Base-by-base conservation (phyloP, 2,888 invertebrate genomes). In the Hemithea aestivaria region DNA sequence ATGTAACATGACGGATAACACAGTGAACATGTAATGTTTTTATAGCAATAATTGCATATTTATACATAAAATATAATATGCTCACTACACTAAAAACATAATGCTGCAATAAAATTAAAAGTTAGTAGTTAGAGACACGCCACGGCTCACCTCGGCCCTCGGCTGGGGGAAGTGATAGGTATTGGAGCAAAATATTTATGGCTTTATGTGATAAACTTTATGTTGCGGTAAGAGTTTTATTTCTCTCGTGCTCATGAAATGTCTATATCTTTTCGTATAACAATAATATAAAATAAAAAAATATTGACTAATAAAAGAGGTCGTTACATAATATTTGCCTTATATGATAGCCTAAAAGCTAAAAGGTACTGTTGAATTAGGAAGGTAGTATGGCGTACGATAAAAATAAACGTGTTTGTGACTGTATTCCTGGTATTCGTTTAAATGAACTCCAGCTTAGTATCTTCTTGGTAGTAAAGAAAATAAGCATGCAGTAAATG, bases 151-250 rank as follows among this genome's bases (percentile, higher is more conserved):
- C 63, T 59, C 55, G 45, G 49, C 40, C 60, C 63, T 59, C 55
- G 45, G 49, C 40, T 53, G 58, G 59, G 60, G 63, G 57, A 70
- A 73, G 64, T 66, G 67, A 70, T 74, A n/a, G n/a, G n/a, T n/a
- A 76, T 73, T 71, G 73, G 66, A 70, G 71, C 73, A 73, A 73
- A 75, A 77, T 79, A 79, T 81, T 80, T 79, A 78, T 74, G 74
- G 71, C 74, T 72, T 68, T 58, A 72, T 73, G 76, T 80, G 76
- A 79, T 79, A 78, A 79, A 78, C 56, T 79, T 80, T 78, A 81
- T 76, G 75, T 73, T 64, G 73, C 79, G 74, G 79, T 75, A 79
- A 80, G 76, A 79, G 72, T 78, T 78, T 78, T 79, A 79, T 80
- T 74, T 65, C 67, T 62, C 66, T 65, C 67, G 51, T 69, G 71